These are phyloP conservation scores for Ophioderma brevispina DNA, from an alignment of 35 echinoderm and acorn worm genomes.

Conservation along the genomic window DNA sequence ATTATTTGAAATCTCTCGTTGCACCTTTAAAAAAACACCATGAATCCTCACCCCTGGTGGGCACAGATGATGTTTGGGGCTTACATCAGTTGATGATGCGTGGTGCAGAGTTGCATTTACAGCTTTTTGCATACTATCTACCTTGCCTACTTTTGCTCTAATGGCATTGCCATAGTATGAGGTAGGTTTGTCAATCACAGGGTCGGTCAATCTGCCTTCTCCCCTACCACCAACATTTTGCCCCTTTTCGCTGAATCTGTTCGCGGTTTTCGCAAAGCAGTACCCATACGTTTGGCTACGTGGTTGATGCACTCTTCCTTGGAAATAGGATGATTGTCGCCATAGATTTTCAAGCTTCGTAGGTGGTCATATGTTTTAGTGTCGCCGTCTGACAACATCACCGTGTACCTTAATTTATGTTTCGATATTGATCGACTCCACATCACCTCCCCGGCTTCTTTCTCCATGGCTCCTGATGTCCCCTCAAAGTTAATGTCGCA, in stretches of 20 bases:
- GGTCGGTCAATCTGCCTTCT: slow-evolving; percentile 19
- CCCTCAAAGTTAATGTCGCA: slow-evolving; percentile 44
- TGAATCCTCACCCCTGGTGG: slow-evolving; percentile 27
- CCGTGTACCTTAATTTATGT: not conserved
- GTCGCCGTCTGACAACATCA: slow-evolving; percentile 52
- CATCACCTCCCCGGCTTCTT: not conserved
- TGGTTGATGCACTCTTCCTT: slow-evolving; percentile 38
- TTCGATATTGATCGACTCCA: not conserved
- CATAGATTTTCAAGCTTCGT: slow-evolving; percentile 19
- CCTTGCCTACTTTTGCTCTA: slow-evolving; percentile 40
- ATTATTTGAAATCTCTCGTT: too few species aligned
- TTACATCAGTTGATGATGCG: slow-evolving; percentile 27
- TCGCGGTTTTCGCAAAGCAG: slow-evolving; percentile 27
- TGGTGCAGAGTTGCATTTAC: slow-evolving; percentile 32
- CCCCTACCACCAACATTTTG: slow-evolving; percentile 16
- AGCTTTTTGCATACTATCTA: slow-evolving; percentile 11
- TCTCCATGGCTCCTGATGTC: slow-evolving; percentile 44
- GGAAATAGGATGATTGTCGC: slow-evolving; percentile 11
- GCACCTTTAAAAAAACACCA: slow-evolving; percentile 30
- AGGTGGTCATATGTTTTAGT: slow-evolving; percentile 26
- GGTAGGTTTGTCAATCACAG: slow-evolving; percentile 23
- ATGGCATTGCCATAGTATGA: slow-evolving; percentile 56
- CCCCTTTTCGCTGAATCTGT: slow-evolving; percentile 4
- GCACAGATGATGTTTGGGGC: slow-evolving; percentile 44
- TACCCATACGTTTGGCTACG: slow-evolving; percentile 54